Base-by-base conservation (phyloP, 2,113 vertebrate species). In the Cyanoliseus patagonus region DNA sequence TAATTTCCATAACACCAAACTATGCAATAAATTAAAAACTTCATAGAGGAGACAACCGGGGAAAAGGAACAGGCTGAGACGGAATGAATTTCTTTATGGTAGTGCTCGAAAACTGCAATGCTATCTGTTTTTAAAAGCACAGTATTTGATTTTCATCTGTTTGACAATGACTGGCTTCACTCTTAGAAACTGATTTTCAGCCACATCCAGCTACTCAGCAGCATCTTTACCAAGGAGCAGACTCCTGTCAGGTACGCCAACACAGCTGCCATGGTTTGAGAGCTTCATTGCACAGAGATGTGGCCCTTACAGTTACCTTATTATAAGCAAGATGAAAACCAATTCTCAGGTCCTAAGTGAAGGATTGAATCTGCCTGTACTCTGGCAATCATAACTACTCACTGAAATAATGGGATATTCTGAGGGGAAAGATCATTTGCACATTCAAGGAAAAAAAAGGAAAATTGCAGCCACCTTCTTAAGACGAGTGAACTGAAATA, bases 1-100 rank as follows among this genome's bases (percentile, higher is more conserved):
- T 47, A 83, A 97, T 97, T 97, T 97, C 91, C 69, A 69, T 88
- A 94, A 83, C 87, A 90, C 80, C 75, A 96, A 95, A 92, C 89
- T 96, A 77, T 52, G 70, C 30, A 8, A 85, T 67, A 95, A 94
- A 97, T 83, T 93, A 97, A 97, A 95, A 92, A 90, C 49, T 96
- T 91, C 77, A 79, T 8, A 80, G 74, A 92, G 69, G 44, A 92
- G 94, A 91, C 68, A 68, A 75, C 22, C 10, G 37, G 66, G 69
- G 74, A 28, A 49, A 51, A 93, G 88, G 80, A 67, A 80, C 47
- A 79, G 78, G 67, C 35, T 83, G 88, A 64, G 28, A 82, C 5
- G 16, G 75, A 92, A 79, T 1, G 0, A 22, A 66, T 83, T 92
- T 52, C 63, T 79, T 74, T 41, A 7, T 47, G 24, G n/a, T 2